Percentiles rank a stretch among this genome's conserved stretches.
Conservation (phyloP, 2,888 invertebrate species). For the Orchestes rusci region DNA sequence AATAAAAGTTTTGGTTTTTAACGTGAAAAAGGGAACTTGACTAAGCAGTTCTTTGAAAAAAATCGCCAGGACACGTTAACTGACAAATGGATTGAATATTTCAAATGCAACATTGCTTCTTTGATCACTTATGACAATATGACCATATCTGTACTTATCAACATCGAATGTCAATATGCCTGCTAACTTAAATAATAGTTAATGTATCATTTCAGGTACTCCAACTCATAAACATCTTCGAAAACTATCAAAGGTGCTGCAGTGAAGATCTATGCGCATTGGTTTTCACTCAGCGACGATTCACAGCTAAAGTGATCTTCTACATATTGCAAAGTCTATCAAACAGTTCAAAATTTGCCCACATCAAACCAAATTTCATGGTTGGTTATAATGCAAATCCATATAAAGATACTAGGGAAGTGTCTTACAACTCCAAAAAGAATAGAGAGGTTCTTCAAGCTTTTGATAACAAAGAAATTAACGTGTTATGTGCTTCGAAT, state of each 20-base stretch:
- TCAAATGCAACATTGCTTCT: too few relatives aligned
- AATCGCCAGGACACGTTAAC: too few relatives aligned
- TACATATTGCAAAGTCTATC: conserved; percentile 55
- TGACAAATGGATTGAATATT: too few relatives aligned
- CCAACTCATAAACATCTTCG: conserved; percentile 54
- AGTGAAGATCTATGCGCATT: conserved; percentile 56
- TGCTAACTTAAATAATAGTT: too few relatives aligned
- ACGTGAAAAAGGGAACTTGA: too few relatives aligned
- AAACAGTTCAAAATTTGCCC: conserved; percentile 48
- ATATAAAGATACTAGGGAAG: conserved; percentile 50
- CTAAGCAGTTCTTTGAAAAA: too few relatives aligned
- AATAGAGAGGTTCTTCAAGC: conserved; percentile 46
- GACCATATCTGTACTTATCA: too few relatives aligned
- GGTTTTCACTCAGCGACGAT: conserved; percentile 65
- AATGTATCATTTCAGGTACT: conserved; percentile 24
- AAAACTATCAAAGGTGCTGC: conserved; percentile 46
- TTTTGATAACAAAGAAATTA: conserved; percentile 54
- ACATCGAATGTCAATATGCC: too few relatives aligned
- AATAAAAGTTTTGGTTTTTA: too few relatives aligned
- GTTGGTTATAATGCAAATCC: conserved; percentile 60
- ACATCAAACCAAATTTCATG: conserved; percentile 63
- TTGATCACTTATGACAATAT: too few relatives aligned
- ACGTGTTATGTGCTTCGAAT: conserved; percentile 66
- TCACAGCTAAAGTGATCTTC: conserved; percentile 68
- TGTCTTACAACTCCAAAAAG: conserved; percentile 43